Evolutionary conservation across 2,113 vertebrate genomes (phyloP), one percentile per base, ranked within the genome.

Genomic region (Ageneiosus marmoratus): DNA sequence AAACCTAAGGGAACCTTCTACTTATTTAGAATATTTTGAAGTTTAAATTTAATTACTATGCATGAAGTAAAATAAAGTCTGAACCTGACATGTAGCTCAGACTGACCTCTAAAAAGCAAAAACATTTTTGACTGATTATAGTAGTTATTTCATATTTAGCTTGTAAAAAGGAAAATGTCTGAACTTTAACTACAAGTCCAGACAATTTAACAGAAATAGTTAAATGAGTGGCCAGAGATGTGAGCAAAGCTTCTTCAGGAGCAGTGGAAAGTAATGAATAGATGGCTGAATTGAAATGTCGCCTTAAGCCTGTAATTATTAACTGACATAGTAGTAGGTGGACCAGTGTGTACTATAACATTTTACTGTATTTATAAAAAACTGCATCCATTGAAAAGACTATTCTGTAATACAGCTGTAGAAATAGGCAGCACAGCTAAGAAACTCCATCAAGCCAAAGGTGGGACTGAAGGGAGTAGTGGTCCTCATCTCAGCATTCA

Each of bases 401-500:
- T 32, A 63, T 34, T 65, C 53, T 1, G 0, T n/a, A 11, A 16
- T 60, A 60, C 67, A 32, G 44, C 6, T 32, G 24, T 20, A 53
- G 50, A 79, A 60, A 92, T 92, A 89, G 76, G 80, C 24, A 37
- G 46, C 16, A 72, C 84, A 27, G 24, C 78, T 41, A n/a, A 86
- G 5, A 79, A 46, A 69, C 32, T 93, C 9, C 88, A 73, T 37
- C 84, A 91, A 90, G 83, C 85, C 91, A 27, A 90, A 92, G 41
- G 83, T 94, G 41, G 92, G 93, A 46, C 56, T 97, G 44, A 87
- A 95, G 48, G 95, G 94, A 0, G 86, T 93, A 0, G 88, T 96
- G 73, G 96, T 95, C 16, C 91, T 97, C 84, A 95, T 95, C 15
- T 91, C 93, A 16, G 95, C 96, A 5, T 95, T 93, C 0, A 95